Percentiles rank a stretch among this genome's conserved stretches.
phyloP scores from a whole-genome alignment of 2,888 invertebrate genomes.

The Lycocerus yunnanus region DNA sequence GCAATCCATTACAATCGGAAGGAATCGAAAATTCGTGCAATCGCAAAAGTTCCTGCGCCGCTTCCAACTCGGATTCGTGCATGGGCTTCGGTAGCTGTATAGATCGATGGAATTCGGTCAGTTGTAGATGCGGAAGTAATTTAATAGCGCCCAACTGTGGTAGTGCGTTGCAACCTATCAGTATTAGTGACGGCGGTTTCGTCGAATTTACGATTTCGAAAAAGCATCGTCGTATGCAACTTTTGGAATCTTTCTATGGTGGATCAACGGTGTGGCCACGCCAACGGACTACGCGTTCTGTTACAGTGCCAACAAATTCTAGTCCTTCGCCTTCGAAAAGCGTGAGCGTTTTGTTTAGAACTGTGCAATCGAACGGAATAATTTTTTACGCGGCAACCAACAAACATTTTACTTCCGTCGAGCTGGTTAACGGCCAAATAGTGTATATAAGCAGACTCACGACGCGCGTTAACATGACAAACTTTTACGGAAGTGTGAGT shows the following conservation, averaged over 20 bases:
- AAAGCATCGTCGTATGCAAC: conserved; percentile 83
- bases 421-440: conserved; percentile 76
- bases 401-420: conserved; percentile 83
- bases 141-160: conserved; percentile 81
- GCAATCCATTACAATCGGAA: conserved; percentile 72
- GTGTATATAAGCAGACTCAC: conserved; percentile 81
- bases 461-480: conserved; percentile 81
- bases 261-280: conserved; percentile 73
- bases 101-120: conserved; percentile 81
- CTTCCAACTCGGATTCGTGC: conserved; percentile 61
- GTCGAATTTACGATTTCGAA: conserved; percentile 81
- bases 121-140: conserved; percentile 72
- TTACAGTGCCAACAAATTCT: conserved; percentile 29
- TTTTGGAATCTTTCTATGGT: conserved; percentile 78
- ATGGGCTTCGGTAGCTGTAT: conserved; percentile 73
- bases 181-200: conserved; percentile 76
- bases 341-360: conserved; percentile 80
- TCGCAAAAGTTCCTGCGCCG: conserved; percentile 68
- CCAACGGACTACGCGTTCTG: conserved; percentile 29
- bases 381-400: conserved; percentile 87
- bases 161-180: conserved; percentile 77
- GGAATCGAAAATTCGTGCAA: conserved; percentile 79
- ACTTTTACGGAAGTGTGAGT: conserved; percentile 65
- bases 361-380: conserved; percentile 76
- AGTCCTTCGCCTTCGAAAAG: conserved; percentile 65